Evolutionary conservation across 2,113 vertebrate species (phyloP).

Genomic region (Strix aluco): DNA sequence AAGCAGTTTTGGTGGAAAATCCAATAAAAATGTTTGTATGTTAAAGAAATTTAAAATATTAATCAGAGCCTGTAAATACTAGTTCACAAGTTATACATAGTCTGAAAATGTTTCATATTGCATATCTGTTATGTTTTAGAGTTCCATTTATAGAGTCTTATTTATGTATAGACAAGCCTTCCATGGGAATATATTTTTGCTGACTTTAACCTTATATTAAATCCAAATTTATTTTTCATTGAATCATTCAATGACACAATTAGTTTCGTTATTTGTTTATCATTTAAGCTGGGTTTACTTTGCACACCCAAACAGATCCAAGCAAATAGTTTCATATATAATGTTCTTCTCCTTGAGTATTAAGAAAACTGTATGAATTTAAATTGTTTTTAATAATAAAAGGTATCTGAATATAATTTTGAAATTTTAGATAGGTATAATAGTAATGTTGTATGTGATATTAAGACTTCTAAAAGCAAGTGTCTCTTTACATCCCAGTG

Average conservation of each 20-base stretch:
- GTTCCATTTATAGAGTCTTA: not conserved
- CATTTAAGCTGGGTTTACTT: not conserved
- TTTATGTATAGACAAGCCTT: not conserved
- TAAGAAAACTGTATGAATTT: not conserved
- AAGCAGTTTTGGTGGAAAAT: not conserved
- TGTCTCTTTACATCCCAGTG: not conserved
- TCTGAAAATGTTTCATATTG: not conserved
- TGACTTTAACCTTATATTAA: not conserved
- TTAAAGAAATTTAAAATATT: not conserved
- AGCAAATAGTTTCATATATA: not conserved
- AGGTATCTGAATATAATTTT: not conserved
- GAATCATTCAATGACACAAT: not conserved
- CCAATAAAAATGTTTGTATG: not conserved
- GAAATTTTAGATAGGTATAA: not conserved
- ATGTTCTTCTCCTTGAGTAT: not conserved
- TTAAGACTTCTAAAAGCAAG: not conserved
- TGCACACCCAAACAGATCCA: not conserved
- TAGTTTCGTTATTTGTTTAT: not conserved
- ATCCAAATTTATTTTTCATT: not conserved
- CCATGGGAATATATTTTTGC: not conserved
- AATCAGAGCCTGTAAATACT: not conserved
- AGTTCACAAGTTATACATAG: not conserved
- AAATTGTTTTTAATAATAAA: not conserved
- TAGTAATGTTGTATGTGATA: not conserved
- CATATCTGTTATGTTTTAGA: not conserved